Evolutionary conservation across 2,113 vertebrate species (phyloP).

Genomic region (Alethe diademata): DNA sequence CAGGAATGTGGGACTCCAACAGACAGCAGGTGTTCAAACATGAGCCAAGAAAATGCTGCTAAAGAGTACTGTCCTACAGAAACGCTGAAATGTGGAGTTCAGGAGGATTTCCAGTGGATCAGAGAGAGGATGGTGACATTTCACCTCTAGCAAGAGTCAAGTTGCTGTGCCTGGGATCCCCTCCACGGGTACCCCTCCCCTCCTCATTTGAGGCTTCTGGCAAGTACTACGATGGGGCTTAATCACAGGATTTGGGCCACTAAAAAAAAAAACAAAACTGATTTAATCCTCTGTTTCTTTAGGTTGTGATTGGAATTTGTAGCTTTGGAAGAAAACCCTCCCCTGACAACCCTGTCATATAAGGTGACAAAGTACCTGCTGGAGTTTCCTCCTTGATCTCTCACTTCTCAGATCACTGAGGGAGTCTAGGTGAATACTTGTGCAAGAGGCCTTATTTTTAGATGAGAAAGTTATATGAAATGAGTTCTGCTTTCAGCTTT

Average conservation of each 20-base stretch:
- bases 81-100: background rate
- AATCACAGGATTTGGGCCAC: background rate
- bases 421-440: background rate
- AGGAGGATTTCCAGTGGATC: background rate
- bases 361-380: background rate
- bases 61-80: background rate
- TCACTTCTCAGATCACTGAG: background rate
- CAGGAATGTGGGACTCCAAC: background rate
- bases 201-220: background rate
- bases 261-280: fast-evolving
- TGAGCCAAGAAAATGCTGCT: background rate
- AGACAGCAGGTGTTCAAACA: background rate
- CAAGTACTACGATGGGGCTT: background rate
- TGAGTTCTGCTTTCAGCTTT: background rate
- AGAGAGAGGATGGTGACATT: background rate
- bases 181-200: fast-evolving
- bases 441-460: constrained; percentile 6
- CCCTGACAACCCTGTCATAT: background rate
- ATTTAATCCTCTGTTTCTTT: background rate
- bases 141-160: background rate
- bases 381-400: background rate
- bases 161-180: background rate
- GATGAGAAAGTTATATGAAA: constrained; percentile 17
- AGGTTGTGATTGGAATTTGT: background rate
- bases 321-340: background rate